Evolutionary conservation across 2,113 vertebrate species (phyloP).

Genomic region (Pseudorhombus dupliciocellatus): DNA sequence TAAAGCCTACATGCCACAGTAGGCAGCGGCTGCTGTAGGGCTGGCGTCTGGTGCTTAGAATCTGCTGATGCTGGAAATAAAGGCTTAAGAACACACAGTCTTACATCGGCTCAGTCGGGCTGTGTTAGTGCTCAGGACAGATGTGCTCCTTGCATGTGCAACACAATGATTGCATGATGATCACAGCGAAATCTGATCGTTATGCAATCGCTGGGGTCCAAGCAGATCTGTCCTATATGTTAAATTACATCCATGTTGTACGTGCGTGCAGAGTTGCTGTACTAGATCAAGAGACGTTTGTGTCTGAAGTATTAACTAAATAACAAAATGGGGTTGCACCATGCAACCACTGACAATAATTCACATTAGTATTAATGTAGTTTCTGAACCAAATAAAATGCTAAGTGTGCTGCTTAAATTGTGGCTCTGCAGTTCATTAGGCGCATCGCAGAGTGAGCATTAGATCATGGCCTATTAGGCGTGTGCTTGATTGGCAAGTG

Average conservation of each 20-base stretch:
- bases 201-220: too few species aligned
- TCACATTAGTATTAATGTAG: conserved; percentile 61
- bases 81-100: conserved; percentile 15
- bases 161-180: conserved; percentile 12
- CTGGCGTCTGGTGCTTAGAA: conserved; percentile 41
- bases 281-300: background rate
- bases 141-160: background rate
- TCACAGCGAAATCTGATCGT: too few species aligned
- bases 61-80: conserved; percentile 42
- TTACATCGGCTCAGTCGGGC: conserved; percentile 13
- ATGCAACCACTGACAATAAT: conserved; percentile 25
- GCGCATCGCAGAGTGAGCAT: conserved; percentile 43
- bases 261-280: background rate
- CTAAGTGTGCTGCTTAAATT: conserved; percentile 55
- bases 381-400: conserved; percentile 59
- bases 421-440: conserved; percentile 64
- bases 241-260: background rate
- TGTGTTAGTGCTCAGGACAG: background rate
- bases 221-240: background rate
- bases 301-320: conserved; percentile 27
- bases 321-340: background rate
- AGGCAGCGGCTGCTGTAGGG: conserved; percentile 21
- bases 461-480: conserved; percentile 65
- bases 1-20: conserved; percentile 29
- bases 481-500: conserved; percentile 58